Evolutionary conservation across 2,797 vertebrate species (phyloP), one percentile per base, ranked within the genome.

Genomic region (Phoebastria nigripes): DNA sequence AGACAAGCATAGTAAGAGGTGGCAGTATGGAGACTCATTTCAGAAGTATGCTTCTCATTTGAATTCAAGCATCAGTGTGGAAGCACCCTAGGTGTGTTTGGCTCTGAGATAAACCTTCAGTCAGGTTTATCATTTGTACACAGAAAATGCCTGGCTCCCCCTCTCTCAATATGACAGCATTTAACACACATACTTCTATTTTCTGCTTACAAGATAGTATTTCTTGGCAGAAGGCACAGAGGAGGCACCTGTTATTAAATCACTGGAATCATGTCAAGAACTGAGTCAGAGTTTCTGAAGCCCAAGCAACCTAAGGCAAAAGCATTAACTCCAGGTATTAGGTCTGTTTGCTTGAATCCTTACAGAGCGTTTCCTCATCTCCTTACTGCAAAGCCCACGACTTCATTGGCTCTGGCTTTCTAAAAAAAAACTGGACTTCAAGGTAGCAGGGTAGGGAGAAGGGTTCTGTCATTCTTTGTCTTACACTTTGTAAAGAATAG

Each of bases 221-320:
- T 87, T 95, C 94, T 97, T 94, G 90, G 95, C 82, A 91, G 80
- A 88, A 85, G 6, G 58, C 52, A 63, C 41, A 79, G 73, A 79
- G 62, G 26, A 80, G 47, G 72, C 97, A 97, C 96, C 97, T 97
- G 96, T 91, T 95, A 59, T 71, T 95, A 63, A 86, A 84, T 83
- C 69, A 74, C 67, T 63, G 72, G 78, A 69, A 72, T 74, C 61
- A 16, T n/a, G 26, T 93, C 88, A 96, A 93, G 85, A 58, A 82
- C 58, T 51, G 81, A 84, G 54, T 78, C 94, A 93, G 70, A 92
- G 62, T 33, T 49, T 71, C 88, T 81, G 78, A 82, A 87, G 47
- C 19, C 56, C 42, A 54, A 82, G 77, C 26, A 84, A 82, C n/a
- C 82, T 28, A 63, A 67, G 26, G 66, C 70, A 90, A 82, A 90